These are phyloP conservation scores for Parapristionchus giblindavisi DNA, from an alignment of 2,888 invertebrate genomes.

Conservation along the genomic window DNA sequence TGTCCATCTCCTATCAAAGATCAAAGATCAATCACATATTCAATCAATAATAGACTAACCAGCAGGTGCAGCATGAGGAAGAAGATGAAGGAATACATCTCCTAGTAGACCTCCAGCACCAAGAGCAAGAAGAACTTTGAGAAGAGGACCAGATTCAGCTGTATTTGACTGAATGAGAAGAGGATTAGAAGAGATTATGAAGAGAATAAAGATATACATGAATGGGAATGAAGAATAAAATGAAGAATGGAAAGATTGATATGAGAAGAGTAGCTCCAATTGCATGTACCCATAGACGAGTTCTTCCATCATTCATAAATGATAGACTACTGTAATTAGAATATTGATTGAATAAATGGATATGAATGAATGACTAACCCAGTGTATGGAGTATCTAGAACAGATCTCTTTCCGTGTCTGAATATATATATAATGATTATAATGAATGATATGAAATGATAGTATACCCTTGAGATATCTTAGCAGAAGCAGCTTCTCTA, in stretches of 20 bases:
- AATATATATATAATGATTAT: constrained; percentile 14
- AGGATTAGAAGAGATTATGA: not conserved
- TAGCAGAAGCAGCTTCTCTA: constrained; percentile 39
- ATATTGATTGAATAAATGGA: not conserved
- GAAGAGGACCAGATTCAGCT: constrained; percentile 59
- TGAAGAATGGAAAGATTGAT: constrained; percentile 91
- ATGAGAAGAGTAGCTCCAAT: constrained; percentile 85
- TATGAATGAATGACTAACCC: constrained; percentile 28
- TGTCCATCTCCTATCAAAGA: constrained; percentile 74
- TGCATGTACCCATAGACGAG: constrained; percentile 65
- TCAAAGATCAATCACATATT: not conserved
- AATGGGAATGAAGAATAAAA: constrained; percentile 90
- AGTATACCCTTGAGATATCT: constrained; percentile 21
- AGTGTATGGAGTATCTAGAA: constrained; percentile 40
- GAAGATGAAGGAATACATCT: constrained; percentile 97
- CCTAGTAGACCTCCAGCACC: constrained; percentile 88
- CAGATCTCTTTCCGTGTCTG: constrained; percentile 42
- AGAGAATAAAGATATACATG: constrained; percentile 72
- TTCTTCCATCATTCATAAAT: constrained; percentile 63
- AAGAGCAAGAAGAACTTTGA: constrained; percentile 80
- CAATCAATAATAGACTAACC: not conserved
- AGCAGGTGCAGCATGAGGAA: constrained; percentile 86
- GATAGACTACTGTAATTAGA: constrained; percentile 54
- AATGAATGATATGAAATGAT: not conserved
- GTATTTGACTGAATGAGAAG: constrained; percentile 56